Base-by-base conservation (phyloP, 2,797 vertebrate genomes). In the Xenopus petersii region DNA sequence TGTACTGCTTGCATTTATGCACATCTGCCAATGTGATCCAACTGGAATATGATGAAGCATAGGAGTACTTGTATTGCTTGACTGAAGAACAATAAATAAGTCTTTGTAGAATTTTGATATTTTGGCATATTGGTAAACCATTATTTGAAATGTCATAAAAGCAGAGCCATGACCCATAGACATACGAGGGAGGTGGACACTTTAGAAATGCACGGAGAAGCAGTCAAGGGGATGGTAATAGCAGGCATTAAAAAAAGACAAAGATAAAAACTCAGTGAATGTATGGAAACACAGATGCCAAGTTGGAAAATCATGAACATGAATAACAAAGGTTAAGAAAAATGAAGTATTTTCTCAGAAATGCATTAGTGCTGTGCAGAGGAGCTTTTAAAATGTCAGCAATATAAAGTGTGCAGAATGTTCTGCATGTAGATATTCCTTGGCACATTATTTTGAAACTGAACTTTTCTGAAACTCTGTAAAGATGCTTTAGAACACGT, bases 241-340 rank as follows among this genome's bases (percentile, higher is more conserved):
- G 71, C 76, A 46, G 17, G 73, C 66, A 79, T 79, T 79, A 79
- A 61, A 74, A 30, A 24, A 66, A 65, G 71, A 70, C 65, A 73
- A 36, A 59, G 60, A 74, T 63, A 79, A 74, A 73, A 79, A 73
- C 71, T 61, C 55, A 61, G 64, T 70, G 71, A 67, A 79, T 63
- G 69, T n/a, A 61, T 69, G 33, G 59, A 66, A 74, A 74, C 66
- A 74, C 48, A 51, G 66, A 70, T 59, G 71, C 36, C 70, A 74
- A 70, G 76, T 71, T 79, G 71, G 67, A 79, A 74, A 79, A 79
- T 79, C 76, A 79, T 79, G 76, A 60, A 66, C 76, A 69, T 79
- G 76, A 70, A 79, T 79, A 79, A 79, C 76, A 79, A 79, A 79
- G 76, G 76, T 79, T 79, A 79, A 71, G 74, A 59, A 79, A 79